These are phyloP conservation scores for Heterotilapia buettikoferi DNA, from an alignment of 2,113 vertebrate genomes.

Conservation along the genomic window DNA sequence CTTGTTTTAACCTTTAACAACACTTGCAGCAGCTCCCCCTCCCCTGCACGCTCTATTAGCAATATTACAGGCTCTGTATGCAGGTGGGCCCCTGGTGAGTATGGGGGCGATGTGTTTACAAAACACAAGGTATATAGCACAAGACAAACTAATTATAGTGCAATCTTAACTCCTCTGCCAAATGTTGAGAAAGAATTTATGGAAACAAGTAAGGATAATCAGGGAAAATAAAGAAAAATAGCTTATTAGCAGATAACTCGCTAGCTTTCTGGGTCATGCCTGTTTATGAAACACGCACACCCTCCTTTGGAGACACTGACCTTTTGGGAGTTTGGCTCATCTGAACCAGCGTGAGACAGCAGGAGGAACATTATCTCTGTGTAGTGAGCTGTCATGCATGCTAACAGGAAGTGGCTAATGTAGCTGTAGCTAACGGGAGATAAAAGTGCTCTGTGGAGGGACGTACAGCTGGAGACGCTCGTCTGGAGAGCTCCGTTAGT, in stretches of 20 bases:
- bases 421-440: not conserved
- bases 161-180: conserved; percentile 53
- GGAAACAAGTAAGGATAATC: conserved; percentile 15
- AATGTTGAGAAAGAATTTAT: conserved; percentile 36
- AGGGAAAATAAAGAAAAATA: conserved; percentile 5
- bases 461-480: not conserved
- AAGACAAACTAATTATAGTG: conserved; percentile 38
- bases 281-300: not conserved
- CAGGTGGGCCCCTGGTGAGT: not conserved
- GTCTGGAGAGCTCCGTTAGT: not conserved
- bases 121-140: conserved; percentile 52
- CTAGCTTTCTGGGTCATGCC: not conserved
- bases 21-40: not conserved
- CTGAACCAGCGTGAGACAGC: not conserved
- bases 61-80: conserved; percentile 3
- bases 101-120: conserved; percentile 32
- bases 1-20: conserved; percentile 6
- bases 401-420: not conserved
- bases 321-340: conserved; percentile 13
- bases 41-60: not conserved
- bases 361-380: not conserved
- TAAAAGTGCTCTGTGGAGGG: not conserved
- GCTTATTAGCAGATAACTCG: not conserved
- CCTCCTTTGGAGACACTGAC: not conserved
- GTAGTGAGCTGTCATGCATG: not conserved